These are phyloP conservation scores for Myrmecobius fasciatus DNA, from an alignment of 2,113 vertebrate genomes.

Conservation along the genomic window DNA sequence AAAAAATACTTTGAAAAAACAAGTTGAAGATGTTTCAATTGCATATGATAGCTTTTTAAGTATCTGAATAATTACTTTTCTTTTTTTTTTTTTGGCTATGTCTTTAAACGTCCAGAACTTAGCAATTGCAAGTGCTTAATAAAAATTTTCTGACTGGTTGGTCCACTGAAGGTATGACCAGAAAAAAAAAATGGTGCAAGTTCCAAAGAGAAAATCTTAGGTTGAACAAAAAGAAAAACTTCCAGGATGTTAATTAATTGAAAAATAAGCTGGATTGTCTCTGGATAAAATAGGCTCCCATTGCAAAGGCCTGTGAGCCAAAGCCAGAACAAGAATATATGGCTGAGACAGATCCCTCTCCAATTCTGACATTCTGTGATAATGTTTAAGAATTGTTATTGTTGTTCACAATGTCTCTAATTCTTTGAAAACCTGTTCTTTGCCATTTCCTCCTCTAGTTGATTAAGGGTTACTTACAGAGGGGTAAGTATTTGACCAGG, in stretches of 20 bases:
- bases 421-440: background rate
- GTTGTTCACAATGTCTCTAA: background rate
- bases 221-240: background rate
- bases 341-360: background rate
- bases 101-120: background rate
- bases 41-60: background rate
- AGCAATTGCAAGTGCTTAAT: background rate
- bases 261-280: no score
- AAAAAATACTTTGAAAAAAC: no score
- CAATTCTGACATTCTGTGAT: background rate
- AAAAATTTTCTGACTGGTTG: background rate
- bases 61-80: background rate
- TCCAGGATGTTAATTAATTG: no score
- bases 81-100: no score
- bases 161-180: background rate
- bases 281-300: no score
- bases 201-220: background rate
- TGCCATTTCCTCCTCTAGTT: background rate
- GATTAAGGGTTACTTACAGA: background rate
- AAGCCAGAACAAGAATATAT: background rate
- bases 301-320: background rate
- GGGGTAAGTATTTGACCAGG: background rate
- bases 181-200: background rate
- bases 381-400: background rate
- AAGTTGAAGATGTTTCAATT: background rate